Evolutionary conservation across 2,797 vertebrate species (phyloP).

Genomic region (Somateria mollissima): DNA sequence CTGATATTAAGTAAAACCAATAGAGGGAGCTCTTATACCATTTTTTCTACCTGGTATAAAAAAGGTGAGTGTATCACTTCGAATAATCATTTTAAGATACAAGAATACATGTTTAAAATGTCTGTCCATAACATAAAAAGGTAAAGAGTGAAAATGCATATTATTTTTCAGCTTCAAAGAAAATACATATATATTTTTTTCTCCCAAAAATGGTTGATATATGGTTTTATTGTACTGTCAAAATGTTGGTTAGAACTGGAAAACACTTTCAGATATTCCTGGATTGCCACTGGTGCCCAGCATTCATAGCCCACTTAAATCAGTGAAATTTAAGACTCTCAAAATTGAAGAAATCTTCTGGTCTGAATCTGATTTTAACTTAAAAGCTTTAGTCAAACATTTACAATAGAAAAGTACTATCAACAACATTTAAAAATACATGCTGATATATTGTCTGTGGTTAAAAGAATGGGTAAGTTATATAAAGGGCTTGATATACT

Average conservation of each 20-base stretch:
- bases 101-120: neutral
- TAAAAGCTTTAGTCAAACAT: neutral
- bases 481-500: neutral
- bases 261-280: neutral
- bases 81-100: neutral
- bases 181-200: neutral
- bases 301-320: neutral
- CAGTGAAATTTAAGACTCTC: neutral
- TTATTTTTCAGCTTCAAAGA: neutral
- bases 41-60: neutral
- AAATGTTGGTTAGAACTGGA: neutral
- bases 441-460: neutral
- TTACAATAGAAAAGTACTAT: neutral
- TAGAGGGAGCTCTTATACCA: slow-evolving; percentile 62
- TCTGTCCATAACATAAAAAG: neutral
- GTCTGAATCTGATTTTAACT: neutral
- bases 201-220: neutral
- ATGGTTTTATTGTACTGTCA: neutral
- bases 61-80: neutral
- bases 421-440: neutral
- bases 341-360: neutral
- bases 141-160: neutral
- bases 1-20: slow-evolving; percentile 8
- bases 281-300: neutral
- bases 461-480: neutral